phyloP scores from a whole-genome alignment of 1,140 invertebrate genomes.

The Odontomachus brunneus region DNA sequence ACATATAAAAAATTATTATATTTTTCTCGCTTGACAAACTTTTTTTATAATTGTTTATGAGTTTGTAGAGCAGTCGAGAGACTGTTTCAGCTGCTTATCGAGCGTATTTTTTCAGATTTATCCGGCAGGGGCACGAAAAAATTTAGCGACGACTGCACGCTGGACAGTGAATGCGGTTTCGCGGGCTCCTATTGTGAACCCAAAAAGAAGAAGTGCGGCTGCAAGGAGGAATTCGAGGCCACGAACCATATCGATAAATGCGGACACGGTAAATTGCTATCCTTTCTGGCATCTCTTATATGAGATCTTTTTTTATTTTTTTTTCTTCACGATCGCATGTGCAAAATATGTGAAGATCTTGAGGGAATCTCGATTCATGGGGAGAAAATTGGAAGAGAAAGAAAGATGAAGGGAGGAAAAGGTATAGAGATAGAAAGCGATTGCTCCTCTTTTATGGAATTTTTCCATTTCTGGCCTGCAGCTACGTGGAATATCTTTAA shows the following conservation, averaged over 20 bases:
- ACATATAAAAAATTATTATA: too few relatives aligned
- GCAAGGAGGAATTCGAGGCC: conserved; percentile 89
- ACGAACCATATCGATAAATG: conserved; percentile 95
- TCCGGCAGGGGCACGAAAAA: conserved; percentile 86
- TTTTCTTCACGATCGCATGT: neutral
- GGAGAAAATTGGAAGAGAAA: neutral
- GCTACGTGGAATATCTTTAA: neutral
- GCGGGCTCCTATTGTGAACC: conserved; percentile 90
- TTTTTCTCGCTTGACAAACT: too few relatives aligned
- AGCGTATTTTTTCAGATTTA: conserved; percentile 80
- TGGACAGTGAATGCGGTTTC: conserved; percentile 90
- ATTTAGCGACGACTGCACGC: conserved; percentile 90
- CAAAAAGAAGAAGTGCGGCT: conserved; percentile 89
- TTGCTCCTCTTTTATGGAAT: neutral
- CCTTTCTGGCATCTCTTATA: conserved; percentile 1
- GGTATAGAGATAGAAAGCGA: neutral
- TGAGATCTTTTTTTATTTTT: neutral
- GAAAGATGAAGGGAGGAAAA: neutral
- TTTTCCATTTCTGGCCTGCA: neutral
- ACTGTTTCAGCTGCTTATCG: too few relatives aligned
- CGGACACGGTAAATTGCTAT: conserved; percentile 89
- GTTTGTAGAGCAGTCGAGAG: too few relatives aligned
- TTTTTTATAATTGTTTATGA: too few relatives aligned
- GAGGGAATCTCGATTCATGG: neutral
- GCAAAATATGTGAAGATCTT: neutral